A percentile compares a stretch with the other conserved stretches of the same genome.
phyloP scores from a whole-genome alignment of 1,140 invertebrate species.

The Oryzaephilus surinamensis region DNA sequence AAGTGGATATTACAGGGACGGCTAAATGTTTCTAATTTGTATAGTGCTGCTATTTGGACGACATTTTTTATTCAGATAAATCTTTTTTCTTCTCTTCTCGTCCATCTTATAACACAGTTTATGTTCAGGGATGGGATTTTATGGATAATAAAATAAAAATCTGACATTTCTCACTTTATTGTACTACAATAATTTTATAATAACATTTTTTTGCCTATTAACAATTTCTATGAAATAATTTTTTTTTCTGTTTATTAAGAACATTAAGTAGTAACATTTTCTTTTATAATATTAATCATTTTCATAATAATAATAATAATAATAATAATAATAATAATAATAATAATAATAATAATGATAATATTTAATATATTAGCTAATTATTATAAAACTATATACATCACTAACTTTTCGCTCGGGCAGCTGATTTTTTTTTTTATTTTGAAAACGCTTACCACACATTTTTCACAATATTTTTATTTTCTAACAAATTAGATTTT shows the following conservation, averaged over 20 bases:
- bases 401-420: constrained; percentile 22
- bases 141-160: constrained; percentile 1
- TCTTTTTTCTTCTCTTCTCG: too few relatives aligned
- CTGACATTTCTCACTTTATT: constrained; percentile 15
- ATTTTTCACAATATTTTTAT: constrained; percentile 14
- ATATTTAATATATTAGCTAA: constrained; percentile 17
- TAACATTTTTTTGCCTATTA: constrained; percentile 24
- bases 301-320: too few relatives aligned
- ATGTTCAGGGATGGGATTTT: too few relatives aligned
- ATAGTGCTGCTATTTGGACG: too few relatives aligned
- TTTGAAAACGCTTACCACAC: constrained; percentile 11
- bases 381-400: constrained; percentile 32
- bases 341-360: constrained; percentile 21
- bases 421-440: constrained; percentile 7
- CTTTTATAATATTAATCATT: too few relatives aligned
- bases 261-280: constrained; percentile 25
- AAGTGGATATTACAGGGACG: too few relatives aligned
- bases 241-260: constrained; percentile 10
- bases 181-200: constrained; percentile 19
- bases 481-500: constrained; percentile 12
- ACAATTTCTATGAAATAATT: constrained; percentile 24
- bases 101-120: too few relatives aligned
- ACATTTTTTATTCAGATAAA: too few relatives aligned
- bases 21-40: too few relatives aligned
- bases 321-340: too few relatives aligned